Percentiles rank a stretch among this genome's conserved stretches.
phyloP scores from a whole-genome alignment of 2,888 invertebrate genomes.

The Lathronympha strigana region DNA sequence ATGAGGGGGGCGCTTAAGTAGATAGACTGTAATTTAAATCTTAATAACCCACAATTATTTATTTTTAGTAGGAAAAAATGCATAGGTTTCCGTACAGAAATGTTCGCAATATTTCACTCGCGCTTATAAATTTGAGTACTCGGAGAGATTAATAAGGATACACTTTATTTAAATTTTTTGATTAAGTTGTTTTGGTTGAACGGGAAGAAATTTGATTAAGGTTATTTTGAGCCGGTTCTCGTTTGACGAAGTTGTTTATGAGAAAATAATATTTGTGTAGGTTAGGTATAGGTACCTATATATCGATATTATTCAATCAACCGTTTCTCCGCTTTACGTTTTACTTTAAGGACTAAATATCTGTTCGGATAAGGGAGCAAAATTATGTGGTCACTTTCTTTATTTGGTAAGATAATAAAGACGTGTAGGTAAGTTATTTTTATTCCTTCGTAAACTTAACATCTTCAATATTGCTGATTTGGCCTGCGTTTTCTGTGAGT shows the following conservation, averaged over 20 bases:
- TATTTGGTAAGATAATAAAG: too few species aligned
- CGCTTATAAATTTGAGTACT: slow-evolving; percentile 53
- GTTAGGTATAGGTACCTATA: not conserved
- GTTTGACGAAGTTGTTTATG: not conserved
- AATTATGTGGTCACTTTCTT: too few species aligned
- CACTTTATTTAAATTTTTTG: slow-evolving; percentile 37
- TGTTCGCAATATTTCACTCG: slow-evolving; percentile 58
- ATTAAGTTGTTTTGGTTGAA: slow-evolving; percentile 28
- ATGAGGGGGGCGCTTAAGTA: slow-evolving; percentile 62
- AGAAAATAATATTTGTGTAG: not conserved
- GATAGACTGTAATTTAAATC: slow-evolving; percentile 77
- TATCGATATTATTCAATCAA: not conserved
- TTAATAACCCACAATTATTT: slow-evolving; percentile 77
- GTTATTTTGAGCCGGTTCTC: slow-evolving; percentile 7
- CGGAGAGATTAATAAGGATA: slow-evolving; percentile 37
- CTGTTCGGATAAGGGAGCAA: too few species aligned
- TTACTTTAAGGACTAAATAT: too few species aligned
- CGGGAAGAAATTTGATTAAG: slow-evolving; percentile 14
- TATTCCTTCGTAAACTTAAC: too few species aligned
- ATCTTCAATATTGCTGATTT: too few species aligned
- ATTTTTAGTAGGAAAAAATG: slow-evolving; percentile 73
- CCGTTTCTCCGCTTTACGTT: too few species aligned
- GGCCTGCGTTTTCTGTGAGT: too few species aligned
- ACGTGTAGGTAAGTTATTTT: too few species aligned
- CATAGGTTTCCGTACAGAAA: slow-evolving; percentile 62